Evolutionary conservation across 1,140 invertebrate genomes (phyloP).

Genomic region (Drosophila murphyi): DNA sequence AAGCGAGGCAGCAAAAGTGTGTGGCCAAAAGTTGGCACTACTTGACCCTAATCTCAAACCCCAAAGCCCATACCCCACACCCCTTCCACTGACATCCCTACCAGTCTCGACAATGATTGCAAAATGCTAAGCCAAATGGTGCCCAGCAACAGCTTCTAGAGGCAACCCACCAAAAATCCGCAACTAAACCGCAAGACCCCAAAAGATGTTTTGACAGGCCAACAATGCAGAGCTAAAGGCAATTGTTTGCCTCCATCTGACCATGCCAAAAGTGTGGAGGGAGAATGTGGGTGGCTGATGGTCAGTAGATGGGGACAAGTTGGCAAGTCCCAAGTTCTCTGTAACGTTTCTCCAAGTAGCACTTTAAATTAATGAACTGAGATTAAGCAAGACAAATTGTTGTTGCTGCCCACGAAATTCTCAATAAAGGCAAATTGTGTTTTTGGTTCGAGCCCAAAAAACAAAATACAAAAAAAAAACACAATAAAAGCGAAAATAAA

Average conservation of each 20-base stretch:
- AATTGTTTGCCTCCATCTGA: constrained; percentile 17
- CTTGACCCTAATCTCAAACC: constrained; percentile 68
- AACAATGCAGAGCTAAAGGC: constrained; percentile 24
- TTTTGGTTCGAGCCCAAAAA: constrained; percentile 48
- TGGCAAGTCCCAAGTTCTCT: constrained; percentile 16
- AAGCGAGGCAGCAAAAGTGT: constrained; percentile 38
- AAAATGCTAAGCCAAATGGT: constrained; percentile 69
- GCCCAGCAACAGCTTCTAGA: background rate
- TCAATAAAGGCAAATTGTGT: constrained; percentile 75
- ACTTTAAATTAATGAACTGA: constrained; percentile 83
- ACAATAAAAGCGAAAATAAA: constrained; percentile 43
- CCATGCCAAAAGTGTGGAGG: background rate
- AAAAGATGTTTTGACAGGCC: constrained; percentile 62
- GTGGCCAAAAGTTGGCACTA: constrained; percentile 37
- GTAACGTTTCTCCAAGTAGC: constrained; percentile 56
- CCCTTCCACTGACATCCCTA: background rate
- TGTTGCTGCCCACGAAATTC: constrained; percentile 41
- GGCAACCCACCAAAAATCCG: background rate
- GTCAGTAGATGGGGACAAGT: background rate
- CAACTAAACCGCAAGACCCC: constrained; percentile 48
- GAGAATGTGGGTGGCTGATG: no score
- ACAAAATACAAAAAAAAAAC: background rate
- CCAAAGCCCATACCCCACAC: constrained; percentile 13
- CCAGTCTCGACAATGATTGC: constrained; percentile 54
- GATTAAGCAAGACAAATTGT: constrained; percentile 82